Conservation (phyloP, 2,113 vertebrate species). For the Pluvialis apricaria region DNA sequence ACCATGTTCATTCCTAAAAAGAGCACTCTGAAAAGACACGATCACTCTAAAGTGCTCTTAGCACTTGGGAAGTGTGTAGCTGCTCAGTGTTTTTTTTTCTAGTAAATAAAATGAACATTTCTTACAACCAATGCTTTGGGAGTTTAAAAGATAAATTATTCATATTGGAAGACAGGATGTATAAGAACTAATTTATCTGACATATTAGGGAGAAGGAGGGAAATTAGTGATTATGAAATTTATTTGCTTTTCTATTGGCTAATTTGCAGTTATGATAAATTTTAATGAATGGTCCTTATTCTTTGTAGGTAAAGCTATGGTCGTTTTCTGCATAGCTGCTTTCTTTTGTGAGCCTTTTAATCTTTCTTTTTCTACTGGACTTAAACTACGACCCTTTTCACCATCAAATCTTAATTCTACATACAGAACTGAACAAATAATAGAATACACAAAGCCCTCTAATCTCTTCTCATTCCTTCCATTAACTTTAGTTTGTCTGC, state of each 20-base stretch:
- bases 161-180: background rate
- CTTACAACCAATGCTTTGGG: background rate
- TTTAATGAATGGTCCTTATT: background rate
- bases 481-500: background rate
- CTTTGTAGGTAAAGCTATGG: background rate
- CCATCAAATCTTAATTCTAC: background rate
- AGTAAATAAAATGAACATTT: background rate
- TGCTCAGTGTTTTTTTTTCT: background rate
- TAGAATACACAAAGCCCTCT: background rate
- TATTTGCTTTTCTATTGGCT: background rate
- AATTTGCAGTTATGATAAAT: background rate
- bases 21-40: conserved; percentile 44
- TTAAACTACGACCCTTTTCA: background rate
- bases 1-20: conserved; percentile 38
- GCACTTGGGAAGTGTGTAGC: background rate
- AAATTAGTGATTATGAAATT: background rate
- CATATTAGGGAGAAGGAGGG: background rate
- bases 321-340: background rate
- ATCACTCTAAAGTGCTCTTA: conserved; percentile 51
- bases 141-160: conserved; percentile 14
- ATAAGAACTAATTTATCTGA: background rate
- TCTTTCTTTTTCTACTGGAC: background rate
- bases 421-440: background rate
- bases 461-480: background rate
- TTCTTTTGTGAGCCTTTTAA: background rate